Conservation (phyloP, 2,797 vertebrate genomes). For the Gallinago stenura region DNA sequence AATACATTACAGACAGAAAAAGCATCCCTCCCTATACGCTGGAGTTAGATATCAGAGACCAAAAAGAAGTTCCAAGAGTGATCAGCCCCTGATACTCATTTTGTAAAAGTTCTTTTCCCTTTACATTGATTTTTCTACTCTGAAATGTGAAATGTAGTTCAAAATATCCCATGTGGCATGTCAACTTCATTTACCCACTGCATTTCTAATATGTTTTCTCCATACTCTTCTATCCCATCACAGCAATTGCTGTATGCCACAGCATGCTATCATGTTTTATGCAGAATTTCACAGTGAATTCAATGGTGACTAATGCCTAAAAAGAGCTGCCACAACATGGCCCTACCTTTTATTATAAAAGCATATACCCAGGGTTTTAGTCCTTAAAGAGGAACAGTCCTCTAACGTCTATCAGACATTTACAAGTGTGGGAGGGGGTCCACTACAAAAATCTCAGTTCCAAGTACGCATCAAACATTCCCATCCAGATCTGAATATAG, state of each 20-base stretch:
- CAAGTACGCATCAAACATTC: background rate
- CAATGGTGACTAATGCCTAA: constrained; percentile 61
- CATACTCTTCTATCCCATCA: constrained; percentile 49
- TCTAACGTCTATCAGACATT: background rate
- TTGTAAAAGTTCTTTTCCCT: constrained; percentile 45
- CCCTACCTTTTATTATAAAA: constrained; percentile 15
- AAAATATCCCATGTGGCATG: constrained; percentile 65
- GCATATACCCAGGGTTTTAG: background rate
- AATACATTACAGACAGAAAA: constrained; percentile 65
- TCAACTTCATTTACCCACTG: constrained; percentile 67
- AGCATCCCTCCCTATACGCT: background rate
- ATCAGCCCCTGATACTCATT: constrained; percentile 40
- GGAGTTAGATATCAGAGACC: constrained; percentile 34
- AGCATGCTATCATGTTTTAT: constrained; percentile 72
- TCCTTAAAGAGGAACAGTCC: background rate
- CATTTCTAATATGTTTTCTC: constrained; percentile 69
- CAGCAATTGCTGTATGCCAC: constrained; percentile 61
- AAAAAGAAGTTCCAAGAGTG: constrained; percentile 31
- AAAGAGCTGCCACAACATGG: constrained; percentile 56
- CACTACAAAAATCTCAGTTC: background rate
- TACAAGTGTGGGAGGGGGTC: background rate
- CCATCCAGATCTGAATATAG: background rate
- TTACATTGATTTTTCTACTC: constrained; percentile 58
- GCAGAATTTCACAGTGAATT: constrained; percentile 66
- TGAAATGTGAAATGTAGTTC: constrained; percentile 62